Evolutionary conservation across 2,797 vertebrate species (phyloP).

Genomic region (Enteromius afrohamiltoni): DNA sequence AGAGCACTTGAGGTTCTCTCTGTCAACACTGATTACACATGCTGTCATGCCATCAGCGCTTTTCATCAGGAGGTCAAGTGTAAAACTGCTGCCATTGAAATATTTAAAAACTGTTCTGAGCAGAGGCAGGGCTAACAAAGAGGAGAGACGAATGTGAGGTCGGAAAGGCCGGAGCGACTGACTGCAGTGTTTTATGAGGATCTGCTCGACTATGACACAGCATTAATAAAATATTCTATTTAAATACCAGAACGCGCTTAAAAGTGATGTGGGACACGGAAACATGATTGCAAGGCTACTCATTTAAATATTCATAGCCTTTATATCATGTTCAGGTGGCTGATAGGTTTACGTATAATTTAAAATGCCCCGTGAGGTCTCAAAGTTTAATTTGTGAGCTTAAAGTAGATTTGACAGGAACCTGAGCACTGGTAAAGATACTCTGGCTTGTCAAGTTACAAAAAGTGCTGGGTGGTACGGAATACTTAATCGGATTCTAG

Average conservation of each 20-base stretch:
- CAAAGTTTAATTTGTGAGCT: not conserved
- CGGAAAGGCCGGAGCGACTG: constrained; percentile 2
- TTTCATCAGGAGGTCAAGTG: constrained; percentile 62
- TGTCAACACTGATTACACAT: constrained; percentile 52
- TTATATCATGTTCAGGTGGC: not conserved
- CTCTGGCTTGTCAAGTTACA: not conserved
- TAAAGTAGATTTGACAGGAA: not conserved
- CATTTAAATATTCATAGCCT: constrained; percentile 8
- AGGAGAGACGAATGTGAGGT: constrained; percentile 57
- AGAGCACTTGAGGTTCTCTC: constrained; percentile 32
- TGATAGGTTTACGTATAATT: not conserved
- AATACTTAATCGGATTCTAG: not conserved
- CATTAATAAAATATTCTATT: constrained; percentile 18
- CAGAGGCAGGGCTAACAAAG: constrained; percentile 40
- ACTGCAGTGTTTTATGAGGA: constrained; percentile 14
- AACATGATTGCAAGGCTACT: constrained; percentile 4
- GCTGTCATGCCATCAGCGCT: constrained; percentile 43
- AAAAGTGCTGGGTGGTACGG: not conserved
- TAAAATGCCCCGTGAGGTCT: not conserved
- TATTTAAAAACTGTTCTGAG: constrained; percentile 52
- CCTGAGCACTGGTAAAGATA: not conserved
- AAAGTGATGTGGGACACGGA: not conserved
- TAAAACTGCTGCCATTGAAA: constrained; percentile 46
- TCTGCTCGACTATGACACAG: constrained; percentile 6
- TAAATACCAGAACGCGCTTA: not conserved